A percentile compares a stretch with the other conserved stretches of the same genome.
These are phyloP conservation scores for Fopius arisanus DNA, from an alignment of 1,140 invertebrate genomes.

Conservation along the genomic window DNA sequence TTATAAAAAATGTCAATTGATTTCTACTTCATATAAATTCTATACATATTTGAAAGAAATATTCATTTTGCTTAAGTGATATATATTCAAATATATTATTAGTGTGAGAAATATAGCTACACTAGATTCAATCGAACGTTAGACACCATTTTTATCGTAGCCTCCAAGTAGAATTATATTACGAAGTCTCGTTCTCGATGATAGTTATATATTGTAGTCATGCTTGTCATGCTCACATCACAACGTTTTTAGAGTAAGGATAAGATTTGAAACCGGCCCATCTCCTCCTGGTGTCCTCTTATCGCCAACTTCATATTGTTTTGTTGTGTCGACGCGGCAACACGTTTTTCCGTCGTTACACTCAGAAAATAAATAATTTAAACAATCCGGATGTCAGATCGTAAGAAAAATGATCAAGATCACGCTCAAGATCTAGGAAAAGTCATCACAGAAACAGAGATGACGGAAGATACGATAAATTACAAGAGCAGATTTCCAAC, in stretches of 20 bases:
- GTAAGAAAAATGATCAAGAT: conserved; percentile 6
- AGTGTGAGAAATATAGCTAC: too few species aligned
- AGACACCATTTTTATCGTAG: too few species aligned
- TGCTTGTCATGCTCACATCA: conserved; percentile 21
- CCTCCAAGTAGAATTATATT: too few species aligned
- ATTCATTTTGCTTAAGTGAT: too few species aligned
- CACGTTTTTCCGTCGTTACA: neutral
- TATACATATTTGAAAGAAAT: too few species aligned
- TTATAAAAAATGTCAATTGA: too few species aligned
- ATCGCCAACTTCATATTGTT: conserved; percentile 18
- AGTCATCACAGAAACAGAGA: neutral
- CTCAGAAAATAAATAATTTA: neutral
- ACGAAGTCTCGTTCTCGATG: conserved; percentile 23
- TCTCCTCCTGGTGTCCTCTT: neutral
- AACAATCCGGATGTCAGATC: neutral
- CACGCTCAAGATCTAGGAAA: neutral
- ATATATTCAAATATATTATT: too few species aligned
- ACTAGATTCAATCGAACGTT: too few species aligned
- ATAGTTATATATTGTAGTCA: conserved; percentile 23
- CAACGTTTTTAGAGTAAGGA: conserved; percentile 7
- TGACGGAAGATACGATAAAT: neutral
- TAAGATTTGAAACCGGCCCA: neutral
- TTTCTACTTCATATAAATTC: too few species aligned
- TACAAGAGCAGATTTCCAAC: neutral
- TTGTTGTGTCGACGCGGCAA: conserved; percentile 16